Percentiles rank a stretch among this genome's conserved stretches.
phyloP scores from a whole-genome alignment of 2,797 vertebrate species.

The Thunnus albacares region DNA sequence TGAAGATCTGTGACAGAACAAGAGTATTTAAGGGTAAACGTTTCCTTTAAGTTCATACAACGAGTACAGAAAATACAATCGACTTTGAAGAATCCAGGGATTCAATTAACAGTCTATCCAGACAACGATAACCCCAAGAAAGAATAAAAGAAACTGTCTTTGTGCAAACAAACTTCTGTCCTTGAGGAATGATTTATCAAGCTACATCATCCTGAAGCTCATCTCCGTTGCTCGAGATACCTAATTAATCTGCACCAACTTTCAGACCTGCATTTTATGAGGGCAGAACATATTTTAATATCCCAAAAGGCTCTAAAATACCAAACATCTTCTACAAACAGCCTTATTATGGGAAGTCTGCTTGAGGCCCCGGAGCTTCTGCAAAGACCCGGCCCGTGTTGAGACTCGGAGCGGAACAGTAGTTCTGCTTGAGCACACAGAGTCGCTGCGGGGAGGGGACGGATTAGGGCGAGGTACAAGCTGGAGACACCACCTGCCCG shows the following conservation, averaged over 20 bases:
- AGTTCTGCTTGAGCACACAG: conserved; percentile 54
- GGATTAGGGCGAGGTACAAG: conserved; percentile 47
- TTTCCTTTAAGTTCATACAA: background rate
- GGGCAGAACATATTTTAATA: conserved; percentile 27
- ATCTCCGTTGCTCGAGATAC: conserved; percentile 18
- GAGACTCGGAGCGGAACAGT: conserved; percentile 25
- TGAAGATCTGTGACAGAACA: background rate
- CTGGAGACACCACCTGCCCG: conserved; percentile 62
- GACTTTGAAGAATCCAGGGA: conserved; percentile 18
- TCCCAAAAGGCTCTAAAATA: conserved; percentile 28
- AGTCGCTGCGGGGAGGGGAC: conserved; percentile 14
- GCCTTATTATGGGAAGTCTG: conserved; percentile 70
- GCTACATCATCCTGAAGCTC: conserved; percentile 28
- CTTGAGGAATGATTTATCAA: conserved; percentile 51
- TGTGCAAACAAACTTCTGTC: conserved; percentile 37
- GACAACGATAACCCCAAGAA: conserved; percentile 13
- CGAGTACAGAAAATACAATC: background rate
- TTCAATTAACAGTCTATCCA: conserved; percentile 33
- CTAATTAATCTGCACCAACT: conserved; percentile 50
- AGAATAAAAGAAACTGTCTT: conserved; percentile 22
- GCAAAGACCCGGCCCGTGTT: conserved; percentile 13
- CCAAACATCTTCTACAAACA: conserved; percentile 78
- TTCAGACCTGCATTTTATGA: conserved; percentile 33
- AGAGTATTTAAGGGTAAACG: background rate
- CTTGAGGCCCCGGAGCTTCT: background rate